Evolutionary conservation across 1,140 invertebrate genomes (phyloP).

Genomic region (Zelostemma sp.): DNA sequence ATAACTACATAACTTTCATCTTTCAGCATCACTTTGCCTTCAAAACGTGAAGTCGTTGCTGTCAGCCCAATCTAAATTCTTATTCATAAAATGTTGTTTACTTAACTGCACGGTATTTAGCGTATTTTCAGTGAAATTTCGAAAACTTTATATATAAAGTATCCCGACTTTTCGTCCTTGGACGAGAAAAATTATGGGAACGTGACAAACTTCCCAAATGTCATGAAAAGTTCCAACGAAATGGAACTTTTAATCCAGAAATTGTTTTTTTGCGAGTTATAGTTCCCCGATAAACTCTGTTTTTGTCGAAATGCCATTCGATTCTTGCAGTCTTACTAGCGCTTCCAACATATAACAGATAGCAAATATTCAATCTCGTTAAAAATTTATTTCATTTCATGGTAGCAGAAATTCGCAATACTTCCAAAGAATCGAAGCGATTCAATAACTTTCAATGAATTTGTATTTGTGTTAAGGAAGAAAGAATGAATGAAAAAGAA

Average conservation of each 20-base stretch:
- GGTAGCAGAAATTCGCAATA: too few relatives aligned
- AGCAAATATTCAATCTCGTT: conserved; percentile 18
- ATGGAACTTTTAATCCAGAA: conserved; percentile 14
- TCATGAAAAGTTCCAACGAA: too few relatives aligned
- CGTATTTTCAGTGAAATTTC: too few relatives aligned
- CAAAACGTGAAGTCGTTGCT: too few relatives aligned
- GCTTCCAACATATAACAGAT: neutral
- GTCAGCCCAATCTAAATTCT: too few relatives aligned
- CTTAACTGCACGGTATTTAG: too few relatives aligned
- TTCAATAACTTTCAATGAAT: conserved; percentile 8
- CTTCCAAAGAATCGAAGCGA: conserved; percentile 8
- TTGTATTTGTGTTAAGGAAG: conserved; percentile 16
- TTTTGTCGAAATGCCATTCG: conserved; percentile 20
- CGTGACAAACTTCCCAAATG: too few relatives aligned
- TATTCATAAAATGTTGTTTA: too few relatives aligned
- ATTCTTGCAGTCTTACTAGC: conserved; percentile 14
- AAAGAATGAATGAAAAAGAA: conserved; percentile 18
- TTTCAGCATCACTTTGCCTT: conserved; percentile 3
- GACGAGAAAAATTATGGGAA: too few relatives aligned
- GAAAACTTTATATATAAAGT: too few relatives aligned
- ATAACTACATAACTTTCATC: conserved; percentile 13
- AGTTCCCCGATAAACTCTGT: conserved; percentile 17
- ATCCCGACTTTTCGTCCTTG: too few relatives aligned
- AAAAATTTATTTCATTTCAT: conserved; percentile 32
- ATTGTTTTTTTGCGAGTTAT: conserved; percentile 16